Conservation (phyloP, 2,797 vertebrate genomes). For the Prunella strophiata region DNA sequence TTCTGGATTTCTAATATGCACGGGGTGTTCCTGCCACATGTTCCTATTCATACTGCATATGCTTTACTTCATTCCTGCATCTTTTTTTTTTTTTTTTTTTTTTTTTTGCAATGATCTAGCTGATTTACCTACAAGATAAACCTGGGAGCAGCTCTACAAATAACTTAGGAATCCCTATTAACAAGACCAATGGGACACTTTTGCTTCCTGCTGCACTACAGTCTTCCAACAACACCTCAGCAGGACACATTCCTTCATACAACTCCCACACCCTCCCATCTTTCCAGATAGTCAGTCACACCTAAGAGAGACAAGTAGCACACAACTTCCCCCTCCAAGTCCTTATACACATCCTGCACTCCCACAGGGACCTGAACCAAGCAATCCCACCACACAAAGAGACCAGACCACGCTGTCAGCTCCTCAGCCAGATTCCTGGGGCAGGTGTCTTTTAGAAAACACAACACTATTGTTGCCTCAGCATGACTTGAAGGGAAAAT, state of each 20-base stretch:
- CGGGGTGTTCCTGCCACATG: not conserved
- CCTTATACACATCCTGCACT: not conserved
- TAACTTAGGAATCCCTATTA: not conserved
- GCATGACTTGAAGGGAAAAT: not conserved
- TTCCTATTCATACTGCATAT: accelerated
- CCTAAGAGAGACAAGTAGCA: not conserved
- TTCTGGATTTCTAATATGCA: not conserved
- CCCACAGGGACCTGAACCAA: not conserved
- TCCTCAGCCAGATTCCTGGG: not conserved
- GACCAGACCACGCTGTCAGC: not conserved
- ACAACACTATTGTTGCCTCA: accelerated
- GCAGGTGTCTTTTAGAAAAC: not conserved
- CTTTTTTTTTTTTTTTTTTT: not conserved
- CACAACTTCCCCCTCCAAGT: accelerated
- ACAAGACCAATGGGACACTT: not conserved
- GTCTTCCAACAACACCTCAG: not conserved
- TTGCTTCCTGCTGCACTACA: not conserved
- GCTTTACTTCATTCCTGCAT: not conserved
- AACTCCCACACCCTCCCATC: not conserved
- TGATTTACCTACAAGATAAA: not conserved
- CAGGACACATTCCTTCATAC: not conserved
- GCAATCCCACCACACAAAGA: not conserved
- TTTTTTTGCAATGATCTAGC: not conserved
- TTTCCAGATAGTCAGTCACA: not conserved
- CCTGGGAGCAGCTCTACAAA: not conserved